Evolutionary conservation across 2,888 invertebrate species (phyloP).

Genomic region (Anticlea derivata): DNA sequence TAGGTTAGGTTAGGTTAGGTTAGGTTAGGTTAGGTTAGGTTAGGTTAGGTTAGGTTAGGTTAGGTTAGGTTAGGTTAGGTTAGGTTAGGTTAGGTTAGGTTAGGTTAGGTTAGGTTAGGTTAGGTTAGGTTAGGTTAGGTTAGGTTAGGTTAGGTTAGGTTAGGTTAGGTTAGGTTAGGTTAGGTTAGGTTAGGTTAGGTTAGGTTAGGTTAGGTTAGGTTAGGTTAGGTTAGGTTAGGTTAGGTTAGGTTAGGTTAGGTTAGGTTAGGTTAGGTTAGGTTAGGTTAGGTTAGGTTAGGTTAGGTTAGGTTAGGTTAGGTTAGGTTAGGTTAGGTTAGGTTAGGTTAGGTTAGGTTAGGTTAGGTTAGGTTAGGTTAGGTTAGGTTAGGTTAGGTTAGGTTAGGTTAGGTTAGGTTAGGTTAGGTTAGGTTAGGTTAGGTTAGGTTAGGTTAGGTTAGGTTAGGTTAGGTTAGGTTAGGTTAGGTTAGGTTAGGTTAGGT

Average conservation of each 20-base stretch:
- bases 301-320: conserved; percentile 37
- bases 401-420: conserved; percentile 33
- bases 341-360: conserved; percentile 34
- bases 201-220: conserved; percentile 38
- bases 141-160: conserved; percentile 36
- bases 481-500: conserved; percentile 40
- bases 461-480: conserved; percentile 41
- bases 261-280: conserved; percentile 38
- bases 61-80: too few relatives aligned
- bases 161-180: conserved; percentile 36
- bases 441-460: conserved; percentile 38
- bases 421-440: conserved; percentile 36
- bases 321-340: conserved; percentile 34
- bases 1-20: too few relatives aligned
- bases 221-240: conserved; percentile 37
- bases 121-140: conserved; percentile 35
- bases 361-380: conserved; percentile 33
- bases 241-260: conserved; percentile 34
- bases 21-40: too few relatives aligned
- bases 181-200: conserved; percentile 36
- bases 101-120: conserved; percentile 22
- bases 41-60: too few relatives aligned
- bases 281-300: conserved; percentile 40
- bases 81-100: conserved; percentile 34
- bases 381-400: conserved; percentile 40